phyloP scores from a whole-genome alignment of 2,113 vertebrate species.

The Pterophyllum scalare region DNA sequence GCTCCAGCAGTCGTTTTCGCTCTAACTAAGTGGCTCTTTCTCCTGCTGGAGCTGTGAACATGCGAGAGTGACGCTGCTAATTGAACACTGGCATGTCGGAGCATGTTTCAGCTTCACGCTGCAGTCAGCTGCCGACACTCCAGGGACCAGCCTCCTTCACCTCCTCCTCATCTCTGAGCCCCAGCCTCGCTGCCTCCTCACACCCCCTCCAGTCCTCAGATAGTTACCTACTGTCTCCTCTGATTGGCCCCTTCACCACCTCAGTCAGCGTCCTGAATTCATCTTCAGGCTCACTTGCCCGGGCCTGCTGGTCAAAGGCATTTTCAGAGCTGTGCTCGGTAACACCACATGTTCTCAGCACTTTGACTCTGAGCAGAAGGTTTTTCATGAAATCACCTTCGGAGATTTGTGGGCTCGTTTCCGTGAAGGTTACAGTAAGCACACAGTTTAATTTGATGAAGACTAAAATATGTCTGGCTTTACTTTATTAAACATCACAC shows the following conservation, averaged over 20 bases:
- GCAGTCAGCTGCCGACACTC: conserved; percentile 37
- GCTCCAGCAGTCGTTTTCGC: conserved; percentile 32
- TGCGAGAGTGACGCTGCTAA: conserved; percentile 48
- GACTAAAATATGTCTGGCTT: background rate
- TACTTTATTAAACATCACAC: background rate
- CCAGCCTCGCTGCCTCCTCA: background rate
- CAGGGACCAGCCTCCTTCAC: background rate
- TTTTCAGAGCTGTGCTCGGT: background rate
- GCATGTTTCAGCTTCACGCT: conserved; percentile 47
- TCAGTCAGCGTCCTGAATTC: background rate
- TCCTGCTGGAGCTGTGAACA: conserved; percentile 37
- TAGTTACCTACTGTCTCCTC: conserved; percentile 13
- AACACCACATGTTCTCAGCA: background rate
- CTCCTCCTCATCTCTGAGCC: background rate
- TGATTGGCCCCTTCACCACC: conserved; percentile 10
- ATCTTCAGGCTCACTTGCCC: background rate
- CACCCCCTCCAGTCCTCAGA: conserved; percentile 4
- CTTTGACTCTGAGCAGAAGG: background rate
- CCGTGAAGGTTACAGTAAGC: background rate
- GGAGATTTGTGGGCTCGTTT: background rate
- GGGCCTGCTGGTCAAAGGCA: background rate
- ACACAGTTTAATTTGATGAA: background rate
- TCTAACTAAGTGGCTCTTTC: conserved; percentile 33
- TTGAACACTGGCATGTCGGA: conserved; percentile 56
- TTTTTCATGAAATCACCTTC: background rate